phyloP scores from a whole-genome alignment of 1,140 invertebrate genomes.

The Ruditapes philippinarum region DNA sequence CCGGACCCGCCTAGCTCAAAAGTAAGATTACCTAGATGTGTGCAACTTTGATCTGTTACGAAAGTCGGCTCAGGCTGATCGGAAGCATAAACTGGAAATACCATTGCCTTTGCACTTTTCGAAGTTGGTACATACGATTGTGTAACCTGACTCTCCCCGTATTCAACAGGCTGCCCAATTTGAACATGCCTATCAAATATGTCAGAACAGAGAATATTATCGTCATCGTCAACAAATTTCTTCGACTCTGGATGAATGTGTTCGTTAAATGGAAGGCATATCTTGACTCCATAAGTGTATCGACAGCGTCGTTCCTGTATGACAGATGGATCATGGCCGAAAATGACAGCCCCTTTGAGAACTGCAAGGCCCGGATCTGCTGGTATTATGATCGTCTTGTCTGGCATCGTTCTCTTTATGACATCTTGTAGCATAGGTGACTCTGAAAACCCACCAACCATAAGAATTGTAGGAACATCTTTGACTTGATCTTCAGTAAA shows the following conservation, averaged over 20 bases:
- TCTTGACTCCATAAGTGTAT: constrained; percentile 31
- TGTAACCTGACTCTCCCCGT: neutral
- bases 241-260: neutral
- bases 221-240: neutral
- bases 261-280: neutral
- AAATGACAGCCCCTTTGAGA: constrained; percentile 59
- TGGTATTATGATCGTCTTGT: constrained; percentile 22
- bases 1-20: neutral
- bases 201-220: neutral
- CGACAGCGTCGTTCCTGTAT: neutral
- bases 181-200: constrained; percentile 12
- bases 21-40: neutral
- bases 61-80: neutral
- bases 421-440: constrained; percentile 14
- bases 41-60: neutral
- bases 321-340: constrained; percentile 16
- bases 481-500: neutral
- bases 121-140: neutral
- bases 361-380: constrained; percentile 41
- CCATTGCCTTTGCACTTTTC: neutral
- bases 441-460: constrained; percentile 58
- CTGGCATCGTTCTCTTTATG: neutral
- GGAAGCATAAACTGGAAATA: neutral
- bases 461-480: constrained; percentile 19
- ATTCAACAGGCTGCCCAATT: constrained; percentile 3